phyloP scores from a whole-genome alignment of 2,113 vertebrate species.

The Aleadryas rufinucha region DNA sequence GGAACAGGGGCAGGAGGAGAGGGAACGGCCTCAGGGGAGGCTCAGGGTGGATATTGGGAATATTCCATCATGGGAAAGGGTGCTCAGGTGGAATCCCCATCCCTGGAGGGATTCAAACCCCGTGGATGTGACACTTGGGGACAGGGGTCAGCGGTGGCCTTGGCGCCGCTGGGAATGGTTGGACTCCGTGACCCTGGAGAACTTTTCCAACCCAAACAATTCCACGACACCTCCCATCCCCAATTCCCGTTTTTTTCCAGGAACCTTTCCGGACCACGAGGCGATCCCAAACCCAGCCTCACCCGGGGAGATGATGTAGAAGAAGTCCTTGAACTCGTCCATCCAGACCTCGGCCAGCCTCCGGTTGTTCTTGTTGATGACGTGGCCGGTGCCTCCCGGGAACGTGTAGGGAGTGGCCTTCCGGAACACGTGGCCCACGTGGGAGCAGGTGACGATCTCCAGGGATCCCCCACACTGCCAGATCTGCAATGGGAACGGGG shows the following conservation, averaged over 20 bases:
- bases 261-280: rapidly evolving
- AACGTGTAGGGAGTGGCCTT: conserved; percentile 98
- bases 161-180: background rate
- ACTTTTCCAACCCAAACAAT: background rate
- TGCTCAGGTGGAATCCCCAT: background rate
- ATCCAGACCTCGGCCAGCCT: conserved; percentile 97
- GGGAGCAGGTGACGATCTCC: conserved; percentile 96
- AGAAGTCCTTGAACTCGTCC: conserved; percentile 99
- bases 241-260: rapidly evolving
- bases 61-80: background rate
- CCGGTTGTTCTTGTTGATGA: conserved; percentile 98
- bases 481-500: conserved; percentile 66
- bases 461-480: conserved; percentile 97
- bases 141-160: background rate
- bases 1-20: background rate
- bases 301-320: conserved; percentile 99
- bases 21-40: background rate
- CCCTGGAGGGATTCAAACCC: background rate
- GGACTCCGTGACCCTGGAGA: rapidly evolving
- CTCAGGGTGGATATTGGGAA: background rate
- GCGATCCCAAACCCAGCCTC: rapidly evolving
- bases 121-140: background rate
- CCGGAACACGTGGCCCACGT: conserved; percentile 95
- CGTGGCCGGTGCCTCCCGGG: conserved; percentile 95
- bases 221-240: rapidly evolving